Evolutionary conservation across 2,797 vertebrate genomes (phyloP), one percentile per base, ranked within the genome.

Genomic region (Tapera naevia): DNA sequence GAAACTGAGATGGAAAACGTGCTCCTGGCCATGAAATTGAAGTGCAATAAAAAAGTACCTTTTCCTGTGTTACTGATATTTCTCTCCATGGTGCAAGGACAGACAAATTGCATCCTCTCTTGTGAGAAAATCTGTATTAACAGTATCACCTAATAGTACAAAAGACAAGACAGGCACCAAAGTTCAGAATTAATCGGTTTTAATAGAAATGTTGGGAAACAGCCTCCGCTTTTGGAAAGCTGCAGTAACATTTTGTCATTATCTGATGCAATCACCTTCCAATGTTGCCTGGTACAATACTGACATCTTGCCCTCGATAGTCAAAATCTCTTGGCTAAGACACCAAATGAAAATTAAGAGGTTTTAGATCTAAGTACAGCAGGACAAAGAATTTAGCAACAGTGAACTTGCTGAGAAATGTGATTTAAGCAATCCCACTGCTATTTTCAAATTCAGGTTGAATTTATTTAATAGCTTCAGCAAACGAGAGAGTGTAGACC

Each of bases 301-400:
- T 92, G 95, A 93, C 96, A 92, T 92, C 89, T 94, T 95, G 93
- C 91, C 95, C 92, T 94, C 67, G 2, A 32, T 89, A 94, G 37
- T 62, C 87, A 92, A 72, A 94, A 88, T 79, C 92, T 94, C 70
- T 81, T 62, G 75, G 88, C 76, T 86, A 51, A 75, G 54, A 80
- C 64, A 67, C 72, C 85, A 88, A 74, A 83, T 0, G 2, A 71
- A 93, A 89, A 69, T 23, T 41, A 93, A 70, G 46, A 80, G 43
- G 53, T 22, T n/a, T 89, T 64, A 86, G 54, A 46, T 48, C 83
- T 75, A 83, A 78, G 75, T 50, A 74, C 56, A 71, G 79, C 33
- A 74, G 67, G 75, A 88, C 58, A 64, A 88, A 71, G 91, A 88
- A 88, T 39, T 89, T 72, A 88, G 57, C 85, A 74, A 74, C 24